Evolutionary conservation across 2,797 vertebrate species (phyloP), one percentile per base, ranked within the genome.

Genomic region (Euphonia xanthogaster): DNA sequence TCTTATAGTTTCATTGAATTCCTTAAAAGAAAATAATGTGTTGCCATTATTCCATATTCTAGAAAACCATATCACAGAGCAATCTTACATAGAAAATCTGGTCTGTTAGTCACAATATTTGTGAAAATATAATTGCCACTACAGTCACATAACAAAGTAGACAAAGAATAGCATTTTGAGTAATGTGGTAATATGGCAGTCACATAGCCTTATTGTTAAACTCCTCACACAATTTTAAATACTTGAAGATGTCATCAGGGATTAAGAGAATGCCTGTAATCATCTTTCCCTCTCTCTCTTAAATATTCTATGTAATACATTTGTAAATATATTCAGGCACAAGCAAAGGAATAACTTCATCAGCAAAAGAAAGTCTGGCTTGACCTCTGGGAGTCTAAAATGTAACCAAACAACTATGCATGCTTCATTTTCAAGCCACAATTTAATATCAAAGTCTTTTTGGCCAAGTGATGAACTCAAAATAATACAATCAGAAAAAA

Each of bases 81-180:
- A 90, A 65, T 47, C 14, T 90, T 35, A 48, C 31, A 88, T 18
- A 65, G 48, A 95, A 81, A 88, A 93, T 67, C 58, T 72, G 85
- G 30, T 76, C 91, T 66, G 25, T 92, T 87, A 91, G 90, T 90
- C 40, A 63, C 47, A 86, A 93, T 83, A 92, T 82, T 89, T 88
- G n/a, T 86, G 78, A 94, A 95, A 96, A 94, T 73, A n/a, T 62
- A 86, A 72, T 39, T 94, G 51, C 50, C 91, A 84, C 63, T 79
- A 82, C 47, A 85, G 63, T 90, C 72, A 86, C 6, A 0, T 76
- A 95, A 94, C 39, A 82, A 97, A 94, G 85, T n/a, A 94, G 89
- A 88, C 39, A 92, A 95, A 91, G 27, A 79, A 90, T 15, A 70
- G 20, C 74, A 63, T 82, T 68, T 78, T 81, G 92, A 94, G 58